These are phyloP conservation scores for Engraulis encrasicolus DNA, from an alignment of 2,113 vertebrate species.

Conservation along the genomic window DNA sequence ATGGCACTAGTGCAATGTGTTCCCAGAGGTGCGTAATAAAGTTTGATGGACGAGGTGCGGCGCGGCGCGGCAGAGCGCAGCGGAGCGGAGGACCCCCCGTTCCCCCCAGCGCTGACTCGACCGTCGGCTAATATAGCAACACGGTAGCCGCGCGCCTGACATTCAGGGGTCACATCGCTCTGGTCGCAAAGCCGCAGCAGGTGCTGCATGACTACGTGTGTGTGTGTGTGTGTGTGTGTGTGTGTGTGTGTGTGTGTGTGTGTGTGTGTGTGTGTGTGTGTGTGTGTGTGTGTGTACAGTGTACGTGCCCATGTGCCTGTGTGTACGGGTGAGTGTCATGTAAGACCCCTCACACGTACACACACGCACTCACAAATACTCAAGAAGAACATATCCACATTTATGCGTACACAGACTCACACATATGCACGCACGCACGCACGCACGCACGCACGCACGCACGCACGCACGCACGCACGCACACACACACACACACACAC, in stretches of 20 bases:
- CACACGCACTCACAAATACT: neutral
- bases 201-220: slow-evolving; percentile 37
- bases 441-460: neutral
- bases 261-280: neutral
- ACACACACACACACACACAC: neutral
- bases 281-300: neutral
- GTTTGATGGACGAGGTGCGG: slow-evolving; percentile 52
- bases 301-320: too few species aligned
- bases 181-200: slow-evolving; percentile 45
- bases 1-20: slow-evolving; percentile 34
- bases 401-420: neutral
- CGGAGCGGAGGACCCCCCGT: too few species aligned
- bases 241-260: neutral
- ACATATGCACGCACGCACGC: neutral
- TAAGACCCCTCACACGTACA: neutral
- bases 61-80: slow-evolving; percentile 26
- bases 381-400: neutral
- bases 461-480: neutral
- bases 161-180: slow-evolving; percentile 54
- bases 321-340: neutral
- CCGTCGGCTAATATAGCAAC: slow-evolving; percentile 53
- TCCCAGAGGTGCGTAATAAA: slow-evolving; percentile 37
- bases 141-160: slow-evolving; percentile 50
- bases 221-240: neutral
- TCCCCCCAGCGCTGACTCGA: slow-evolving; percentile 47